These are phyloP conservation scores for Charaxes varanes DNA, from an alignment of 1,140 invertebrate species.

Conservation along the genomic window DNA sequence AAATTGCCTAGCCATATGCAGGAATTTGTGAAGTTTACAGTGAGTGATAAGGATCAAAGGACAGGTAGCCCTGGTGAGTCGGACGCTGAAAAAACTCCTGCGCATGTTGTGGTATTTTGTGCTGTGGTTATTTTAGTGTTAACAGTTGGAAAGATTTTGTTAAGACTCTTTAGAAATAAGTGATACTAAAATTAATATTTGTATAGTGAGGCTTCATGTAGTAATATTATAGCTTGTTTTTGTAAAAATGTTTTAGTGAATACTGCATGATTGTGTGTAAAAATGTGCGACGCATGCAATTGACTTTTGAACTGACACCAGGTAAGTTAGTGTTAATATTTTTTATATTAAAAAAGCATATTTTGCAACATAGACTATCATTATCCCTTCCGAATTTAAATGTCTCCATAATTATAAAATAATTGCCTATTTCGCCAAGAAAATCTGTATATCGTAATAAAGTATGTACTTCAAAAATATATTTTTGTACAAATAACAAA, in stretches of 20 bases:
- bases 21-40: constrained; percentile 81
- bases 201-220: constrained; percentile 1
- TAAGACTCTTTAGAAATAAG: constrained; percentile 46
- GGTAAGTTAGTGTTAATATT: no score
- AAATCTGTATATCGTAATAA: no score
- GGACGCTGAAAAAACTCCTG: constrained; percentile 36
- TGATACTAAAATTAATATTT: constrained; percentile 12
- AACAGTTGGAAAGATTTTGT: constrained; percentile 57
- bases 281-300: no score
- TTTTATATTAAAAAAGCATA: no score
- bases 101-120: constrained; percentile 67
- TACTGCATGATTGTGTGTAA: constrained; percentile 11
- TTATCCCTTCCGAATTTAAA: no score
- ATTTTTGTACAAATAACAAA: no score
- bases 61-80: constrained; percentile 63
- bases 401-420: no score
- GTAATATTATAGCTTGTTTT: constrained; percentile 9
- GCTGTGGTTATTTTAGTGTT: constrained; percentile 64
- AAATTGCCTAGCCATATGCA: constrained; percentile 83
- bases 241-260: constrained; percentile 9
- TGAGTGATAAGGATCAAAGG: constrained; percentile 72
- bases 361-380: no score
- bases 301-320: no score
- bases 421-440: no score
- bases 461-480: no score